Base-by-base conservation (phyloP, 2,888 invertebrate species). In the Melanotus villosus region DNA sequence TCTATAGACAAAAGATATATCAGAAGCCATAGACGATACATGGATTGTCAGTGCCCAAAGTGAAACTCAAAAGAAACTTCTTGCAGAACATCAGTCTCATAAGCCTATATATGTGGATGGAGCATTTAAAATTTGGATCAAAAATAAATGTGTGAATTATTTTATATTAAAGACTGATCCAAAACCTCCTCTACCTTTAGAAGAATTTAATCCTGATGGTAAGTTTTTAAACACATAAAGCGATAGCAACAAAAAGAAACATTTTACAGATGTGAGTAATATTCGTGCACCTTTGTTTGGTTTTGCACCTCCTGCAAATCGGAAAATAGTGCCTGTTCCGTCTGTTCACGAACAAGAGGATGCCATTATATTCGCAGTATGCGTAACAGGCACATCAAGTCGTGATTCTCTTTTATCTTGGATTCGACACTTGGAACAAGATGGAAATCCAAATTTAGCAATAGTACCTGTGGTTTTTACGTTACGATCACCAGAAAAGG, bases 21-120 rank as follows among this genome's bases (percentile, higher is more conserved):
- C 90, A 76, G 92, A 93, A 77, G 89, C 94, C 0, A 80, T 93
- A 38, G 97, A 97, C 79, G 90, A 95, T 77, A 98, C 97, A 0
- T 98, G 97, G 95, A 91, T 98, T 73, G 93, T 96, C 0, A 95
- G 94, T 81, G 94, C 92, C 0, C 96, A 96, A 83, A 94, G 95
- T 84, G 88, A 89, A 6, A 86, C 85, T 0, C 98, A 98, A 81
- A 87, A 88, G 76, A 84, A 90, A 47, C 85, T 98, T 5, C 81
- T 98, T 10, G 83, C 85, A 0, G 87, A 89, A 60, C 94, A 93
- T 85, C 80, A 90, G 75, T 66, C 81, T 75, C 68, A 88, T 75
- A 87, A 88, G 75, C 92, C 91, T 0, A 82, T 98, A 30, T 92
- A 90, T 78, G 93, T 98, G 1, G 94, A 96, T 85, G 98, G 98